Conservation (phyloP, 2,888 invertebrate species). For the Oeneis ivallda region DNA sequence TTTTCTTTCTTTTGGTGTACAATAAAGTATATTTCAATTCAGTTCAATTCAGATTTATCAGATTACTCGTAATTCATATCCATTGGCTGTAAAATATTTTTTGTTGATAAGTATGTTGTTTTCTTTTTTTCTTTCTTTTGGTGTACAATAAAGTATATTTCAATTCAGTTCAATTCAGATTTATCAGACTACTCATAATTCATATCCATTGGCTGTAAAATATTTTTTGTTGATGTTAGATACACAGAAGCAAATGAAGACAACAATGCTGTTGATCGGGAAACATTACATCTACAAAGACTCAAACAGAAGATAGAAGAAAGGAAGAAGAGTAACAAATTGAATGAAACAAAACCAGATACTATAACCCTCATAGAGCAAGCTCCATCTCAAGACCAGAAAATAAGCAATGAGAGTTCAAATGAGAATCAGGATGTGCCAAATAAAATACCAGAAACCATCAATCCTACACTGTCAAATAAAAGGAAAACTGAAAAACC, state of each 20-base stretch:
- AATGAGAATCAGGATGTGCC: slow-evolving; percentile 24
- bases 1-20: too few relatives aligned
- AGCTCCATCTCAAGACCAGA: slow-evolving; percentile 10
- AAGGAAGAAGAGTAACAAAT: slow-evolving; percentile 63
- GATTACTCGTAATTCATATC: too few relatives aligned
- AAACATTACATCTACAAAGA: slow-evolving; percentile 80
- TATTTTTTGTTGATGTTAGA: slow-evolving; percentile 47
- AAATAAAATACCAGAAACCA: slow-evolving; percentile 18
- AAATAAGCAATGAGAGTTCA: not conserved
- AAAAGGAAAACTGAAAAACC: slow-evolving; percentile 35
- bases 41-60: too few relatives aligned
- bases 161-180: too few relatives aligned
- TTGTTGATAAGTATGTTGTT: too few relatives aligned
- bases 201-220: too few relatives aligned
- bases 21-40: too few relatives aligned
- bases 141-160: too few relatives aligned
- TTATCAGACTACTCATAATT: too few relatives aligned
- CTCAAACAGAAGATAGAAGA: slow-evolving; percentile 83
- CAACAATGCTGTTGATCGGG: slow-evolving; percentile 65
- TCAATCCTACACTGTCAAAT: not conserved
- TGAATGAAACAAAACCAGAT: slow-evolving; percentile 31
- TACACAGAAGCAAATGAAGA: slow-evolving; percentile 71
- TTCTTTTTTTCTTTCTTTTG: too few relatives aligned
- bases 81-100: too few relatives aligned
- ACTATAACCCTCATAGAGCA: slow-evolving; percentile 36